A percentile compares a stretch with the other conserved stretches of the same genome.
Conservation (phyloP, 2,113 vertebrate species). For the Cheirogaleus medius region DNA sequence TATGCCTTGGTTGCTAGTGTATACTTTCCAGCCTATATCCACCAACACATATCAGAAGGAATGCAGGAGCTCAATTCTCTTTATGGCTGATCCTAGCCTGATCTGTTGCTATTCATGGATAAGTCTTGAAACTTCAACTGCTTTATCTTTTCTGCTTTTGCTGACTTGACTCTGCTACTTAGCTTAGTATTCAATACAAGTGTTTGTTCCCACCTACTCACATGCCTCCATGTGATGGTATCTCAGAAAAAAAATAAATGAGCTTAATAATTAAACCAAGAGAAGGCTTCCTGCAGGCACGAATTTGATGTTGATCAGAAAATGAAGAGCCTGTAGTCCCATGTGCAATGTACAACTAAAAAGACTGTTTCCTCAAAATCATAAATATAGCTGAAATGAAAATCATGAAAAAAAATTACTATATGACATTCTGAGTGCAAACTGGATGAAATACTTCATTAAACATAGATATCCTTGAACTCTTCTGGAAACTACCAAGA, state of each 20-base stretch:
- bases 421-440: neutral
- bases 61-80: neutral
- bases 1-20: neutral
- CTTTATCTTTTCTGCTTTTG: neutral
- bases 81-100: neutral
- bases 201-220: neutral
- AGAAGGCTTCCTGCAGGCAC: neutral
- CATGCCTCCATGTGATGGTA: neutral
- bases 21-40: neutral
- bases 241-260: neutral
- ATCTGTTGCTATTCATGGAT: neutral
- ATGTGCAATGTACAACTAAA: neutral
- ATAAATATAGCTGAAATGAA: neutral
- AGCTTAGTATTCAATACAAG: neutral
- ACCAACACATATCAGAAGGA: neutral
- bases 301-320: neutral
- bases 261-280: neutral
- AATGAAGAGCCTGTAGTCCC: neutral
- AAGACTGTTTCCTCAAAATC: neutral
- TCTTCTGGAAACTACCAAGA: neutral
- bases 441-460: neutral
- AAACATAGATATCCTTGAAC: neutral
- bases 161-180: neutral
- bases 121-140: neutral
- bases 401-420: neutral